Conservation (phyloP, 2,888 invertebrate species). For the Polyommatus icarus region DNA sequence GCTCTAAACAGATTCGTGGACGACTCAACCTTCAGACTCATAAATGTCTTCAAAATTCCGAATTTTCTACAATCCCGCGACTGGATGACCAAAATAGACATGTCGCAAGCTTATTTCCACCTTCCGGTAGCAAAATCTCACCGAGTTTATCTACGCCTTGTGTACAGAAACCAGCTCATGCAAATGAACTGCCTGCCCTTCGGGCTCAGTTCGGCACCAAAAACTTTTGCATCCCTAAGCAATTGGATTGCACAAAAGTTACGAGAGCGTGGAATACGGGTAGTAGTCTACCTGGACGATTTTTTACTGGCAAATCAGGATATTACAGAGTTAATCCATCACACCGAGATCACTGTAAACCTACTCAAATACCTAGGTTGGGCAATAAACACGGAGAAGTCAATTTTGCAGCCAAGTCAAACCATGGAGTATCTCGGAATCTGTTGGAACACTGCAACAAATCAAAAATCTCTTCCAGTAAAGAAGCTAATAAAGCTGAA, state of each 20-base stretch:
- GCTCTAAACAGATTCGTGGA: neutral
- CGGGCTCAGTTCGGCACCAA: constrained; percentile 36
- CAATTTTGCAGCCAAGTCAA: constrained; percentile 36
- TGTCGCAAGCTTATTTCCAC: constrained; percentile 39
- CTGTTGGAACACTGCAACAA: constrained; percentile 36
- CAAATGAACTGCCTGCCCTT: constrained; percentile 37
- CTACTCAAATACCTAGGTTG: constrained; percentile 36
- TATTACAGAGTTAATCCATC: neutral
- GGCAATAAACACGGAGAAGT: constrained; percentile 39
- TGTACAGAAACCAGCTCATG: constrained; percentile 36
- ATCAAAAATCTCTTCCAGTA: constrained; percentile 35
- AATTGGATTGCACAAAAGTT: constrained; percentile 36
- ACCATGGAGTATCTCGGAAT: constrained; percentile 31
- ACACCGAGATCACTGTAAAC: neutral
- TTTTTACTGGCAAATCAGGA: constrained; percentile 36
- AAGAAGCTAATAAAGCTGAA: constrained; percentile 35
- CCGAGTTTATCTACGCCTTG: constrained; percentile 33
- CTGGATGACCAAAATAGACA: constrained; percentile 37
- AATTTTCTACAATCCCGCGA: constrained; percentile 27
- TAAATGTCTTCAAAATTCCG: neutral
- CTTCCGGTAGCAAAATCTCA: constrained; percentile 33
- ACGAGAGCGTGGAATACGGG: constrained; percentile 26
- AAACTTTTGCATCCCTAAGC: constrained; percentile 35
- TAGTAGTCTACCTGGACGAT: constrained; percentile 40
- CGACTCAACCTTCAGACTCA: neutral